Evolutionary conservation across 2,888 invertebrate genomes (phyloP).

Genomic region (Allolobophora icterica): DNA sequence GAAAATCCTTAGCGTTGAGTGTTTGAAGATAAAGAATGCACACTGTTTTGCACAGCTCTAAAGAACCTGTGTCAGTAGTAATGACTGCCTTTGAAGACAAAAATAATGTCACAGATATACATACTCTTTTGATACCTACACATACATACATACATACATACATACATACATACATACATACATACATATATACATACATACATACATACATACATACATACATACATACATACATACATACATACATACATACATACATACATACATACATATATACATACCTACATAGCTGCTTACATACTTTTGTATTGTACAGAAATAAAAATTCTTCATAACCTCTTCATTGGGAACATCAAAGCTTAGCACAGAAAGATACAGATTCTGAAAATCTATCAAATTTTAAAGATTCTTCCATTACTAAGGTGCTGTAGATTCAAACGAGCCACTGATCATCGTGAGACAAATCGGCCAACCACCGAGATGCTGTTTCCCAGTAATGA

Average conservation of each 20-base stretch:
- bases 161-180: too few relatives aligned
- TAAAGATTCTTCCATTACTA: neutral
- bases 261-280: too few relatives aligned
- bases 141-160: neutral
- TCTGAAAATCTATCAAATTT: neutral
- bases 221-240: neutral
- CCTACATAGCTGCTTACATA: too few relatives aligned
- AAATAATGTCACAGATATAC: too few relatives aligned
- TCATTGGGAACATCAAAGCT: neutral
- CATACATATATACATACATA: neutral
- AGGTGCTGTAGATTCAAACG: neutral
- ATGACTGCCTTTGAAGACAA: too few relatives aligned
- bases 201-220: constrained; percentile 14
- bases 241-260: too few relatives aligned
- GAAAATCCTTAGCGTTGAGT: too few relatives aligned
- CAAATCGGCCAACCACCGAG: neutral
- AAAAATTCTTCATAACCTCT: too few relatives aligned
- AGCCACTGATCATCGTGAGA: neutral
- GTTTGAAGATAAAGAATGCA: too few relatives aligned
- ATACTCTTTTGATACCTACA: neutral
- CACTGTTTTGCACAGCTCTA: too few relatives aligned
- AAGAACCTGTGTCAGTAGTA: too few relatives aligned
- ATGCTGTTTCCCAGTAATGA: neutral
- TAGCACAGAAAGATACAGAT: neutral
- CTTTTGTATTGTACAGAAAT: too few relatives aligned